Conservation (phyloP, 2,888 invertebrate species). For the Hypena proboscidalis region DNA sequence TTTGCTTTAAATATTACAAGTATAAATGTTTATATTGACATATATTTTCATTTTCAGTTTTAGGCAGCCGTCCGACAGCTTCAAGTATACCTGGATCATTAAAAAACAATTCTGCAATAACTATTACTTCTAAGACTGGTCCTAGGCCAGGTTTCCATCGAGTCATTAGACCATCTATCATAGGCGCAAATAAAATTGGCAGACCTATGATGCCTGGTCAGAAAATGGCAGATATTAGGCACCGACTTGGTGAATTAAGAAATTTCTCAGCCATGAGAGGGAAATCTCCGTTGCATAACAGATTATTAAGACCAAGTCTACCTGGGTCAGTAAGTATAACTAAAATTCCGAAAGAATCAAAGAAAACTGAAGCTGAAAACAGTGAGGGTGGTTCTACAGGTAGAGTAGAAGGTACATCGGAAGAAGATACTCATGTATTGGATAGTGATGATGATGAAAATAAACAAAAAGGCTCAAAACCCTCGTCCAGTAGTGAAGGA, state of each 20-base stretch:
- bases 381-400: conserved; percentile 48
- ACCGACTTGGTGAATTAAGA: conserved; percentile 67
- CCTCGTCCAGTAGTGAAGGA: conserved; percentile 26
- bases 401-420: conserved; percentile 61
- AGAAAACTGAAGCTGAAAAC: conserved; percentile 55
- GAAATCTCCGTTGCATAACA: conserved; percentile 60
- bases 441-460: conserved; percentile 72
- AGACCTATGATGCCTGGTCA: conserved; percentile 72
- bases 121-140: conserved; percentile 82
- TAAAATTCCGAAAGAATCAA: conserved; percentile 66
- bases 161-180: conserved; percentile 66
- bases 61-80: conserved; percentile 67
- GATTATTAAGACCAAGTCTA: conserved; percentile 65
- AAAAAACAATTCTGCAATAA: conserved; percentile 86
- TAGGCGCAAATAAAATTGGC: conserved; percentile 65
- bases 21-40: too few species aligned
- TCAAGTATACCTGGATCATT: conserved; percentile 78
- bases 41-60: conserved; percentile 50
- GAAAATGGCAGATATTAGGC: conserved; percentile 74
- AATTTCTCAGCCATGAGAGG: conserved; percentile 65
- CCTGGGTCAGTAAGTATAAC: conserved; percentile 79
- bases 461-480: conserved; percentile 36
- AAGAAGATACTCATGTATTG: conserved; percentile 74
- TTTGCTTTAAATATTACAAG: too few species aligned
- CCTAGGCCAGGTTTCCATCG: conserved; percentile 70